Evolutionary conservation across 2,113 vertebrate genomes (phyloP).

Genomic region (Rhegmatorhina hoffmannsi): DNA sequence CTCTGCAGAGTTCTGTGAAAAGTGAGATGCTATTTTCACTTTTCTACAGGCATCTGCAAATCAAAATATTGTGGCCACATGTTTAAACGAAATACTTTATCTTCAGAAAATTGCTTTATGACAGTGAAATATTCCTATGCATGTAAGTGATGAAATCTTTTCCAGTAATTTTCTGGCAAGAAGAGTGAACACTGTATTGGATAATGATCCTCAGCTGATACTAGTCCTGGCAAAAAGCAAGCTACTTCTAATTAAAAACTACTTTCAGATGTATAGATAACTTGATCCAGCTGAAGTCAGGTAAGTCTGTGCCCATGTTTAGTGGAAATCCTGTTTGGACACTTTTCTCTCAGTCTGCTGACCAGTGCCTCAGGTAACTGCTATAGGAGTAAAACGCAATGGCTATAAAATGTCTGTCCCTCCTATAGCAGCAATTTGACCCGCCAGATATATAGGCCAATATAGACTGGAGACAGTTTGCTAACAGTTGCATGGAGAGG

Average conservation of each 20-base stretch:
- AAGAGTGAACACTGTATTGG: neutral
- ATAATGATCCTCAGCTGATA: neutral
- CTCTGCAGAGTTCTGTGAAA: neutral
- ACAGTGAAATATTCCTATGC: neutral
- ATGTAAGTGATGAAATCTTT: neutral
- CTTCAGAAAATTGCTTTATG: neutral
- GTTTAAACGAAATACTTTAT: neutral
- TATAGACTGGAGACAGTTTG: neutral
- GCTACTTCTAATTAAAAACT: neutral
- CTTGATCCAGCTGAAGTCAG: neutral
- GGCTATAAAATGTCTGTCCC: neutral
- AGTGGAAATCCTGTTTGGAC: neutral
- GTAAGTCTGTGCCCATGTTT: neutral
- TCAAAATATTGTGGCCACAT: neutral
- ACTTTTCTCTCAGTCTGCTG: neutral
- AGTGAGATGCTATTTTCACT: neutral
- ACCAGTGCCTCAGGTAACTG: neutral
- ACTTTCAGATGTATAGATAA: neutral
- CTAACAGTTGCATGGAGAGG: neutral
- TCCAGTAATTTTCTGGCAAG: neutral
- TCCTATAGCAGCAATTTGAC: neutral
- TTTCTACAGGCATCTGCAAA: neutral
- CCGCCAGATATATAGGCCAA: neutral
- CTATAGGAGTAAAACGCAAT: accelerated
- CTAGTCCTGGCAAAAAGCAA: neutral